Evolutionary conservation across 1,140 invertebrate genomes (phyloP).

Genomic region (Probaryconus sp.): DNA sequence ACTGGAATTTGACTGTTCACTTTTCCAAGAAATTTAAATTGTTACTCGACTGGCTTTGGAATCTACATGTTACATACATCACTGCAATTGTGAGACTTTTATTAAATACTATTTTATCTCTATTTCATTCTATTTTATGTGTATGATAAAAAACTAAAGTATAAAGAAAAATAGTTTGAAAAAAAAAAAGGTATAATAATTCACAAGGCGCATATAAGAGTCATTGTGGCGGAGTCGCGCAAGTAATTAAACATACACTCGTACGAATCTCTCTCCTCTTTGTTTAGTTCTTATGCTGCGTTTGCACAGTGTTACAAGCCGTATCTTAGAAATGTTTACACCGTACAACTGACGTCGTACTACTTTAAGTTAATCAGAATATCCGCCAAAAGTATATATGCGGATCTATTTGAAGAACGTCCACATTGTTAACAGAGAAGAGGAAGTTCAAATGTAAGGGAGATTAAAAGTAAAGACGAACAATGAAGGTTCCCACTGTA

Average conservation of each 20-base stretch:
- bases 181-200: too few relatives aligned
- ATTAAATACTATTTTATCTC: too few relatives aligned
- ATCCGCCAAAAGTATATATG: constrained; percentile 26
- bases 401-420: constrained; percentile 24
- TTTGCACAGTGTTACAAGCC: constrained; percentile 20
- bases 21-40: too few relatives aligned
- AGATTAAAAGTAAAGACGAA: constrained; percentile 11
- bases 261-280: constrained; percentile 18
- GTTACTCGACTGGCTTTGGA: too few relatives aligned
- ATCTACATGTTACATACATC: too few relatives aligned
- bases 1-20: too few relatives aligned
- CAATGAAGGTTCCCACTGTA: constrained; percentile 5
- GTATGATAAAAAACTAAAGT: too few relatives aligned
- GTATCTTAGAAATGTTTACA: constrained; percentile 29
- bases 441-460: background rate
- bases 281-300: constrained; percentile 16
- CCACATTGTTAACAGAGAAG: constrained; percentile 20
- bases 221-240: constrained; percentile 10
- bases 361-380: constrained; percentile 30
- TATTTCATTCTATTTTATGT: too few relatives aligned
- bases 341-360: constrained; percentile 14
- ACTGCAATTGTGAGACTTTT: too few relatives aligned
- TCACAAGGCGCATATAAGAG: background rate
- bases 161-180: too few relatives aligned
- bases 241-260: constrained; percentile 24